phyloP scores from a whole-genome alignment of 2,797 vertebrate species.

The Molothrus ater region DNA sequence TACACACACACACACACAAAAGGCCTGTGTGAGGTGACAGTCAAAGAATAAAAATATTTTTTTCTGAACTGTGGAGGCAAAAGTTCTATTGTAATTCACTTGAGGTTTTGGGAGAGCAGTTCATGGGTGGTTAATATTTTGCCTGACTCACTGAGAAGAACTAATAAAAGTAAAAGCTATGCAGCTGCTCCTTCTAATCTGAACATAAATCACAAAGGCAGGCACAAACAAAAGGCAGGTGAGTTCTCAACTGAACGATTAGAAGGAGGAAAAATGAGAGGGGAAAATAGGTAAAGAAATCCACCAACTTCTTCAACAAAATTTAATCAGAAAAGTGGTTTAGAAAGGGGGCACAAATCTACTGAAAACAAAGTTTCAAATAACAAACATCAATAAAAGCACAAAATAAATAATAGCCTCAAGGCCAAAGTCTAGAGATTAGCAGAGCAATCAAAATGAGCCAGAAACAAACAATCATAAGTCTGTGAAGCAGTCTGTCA shows the following conservation, averaged over 20 bases:
- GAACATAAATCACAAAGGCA: constrained; percentile 44
- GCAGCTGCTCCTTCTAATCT: constrained; percentile 36
- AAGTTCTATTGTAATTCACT: background rate
- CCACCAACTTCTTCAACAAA: background rate
- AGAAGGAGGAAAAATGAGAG: background rate
- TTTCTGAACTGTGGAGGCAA: background rate
- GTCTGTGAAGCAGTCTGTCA: background rate
- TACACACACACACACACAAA: background rate
- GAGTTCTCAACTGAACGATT: background rate
- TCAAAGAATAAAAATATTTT: background rate
- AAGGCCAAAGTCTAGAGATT: constrained; percentile 62
- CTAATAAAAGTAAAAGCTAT: constrained; percentile 46
- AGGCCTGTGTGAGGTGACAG: background rate
- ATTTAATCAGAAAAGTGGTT: constrained; percentile 42
- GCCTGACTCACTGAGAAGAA: background rate
- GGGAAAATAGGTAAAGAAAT: background rate
- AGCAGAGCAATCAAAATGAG: constrained; percentile 40
- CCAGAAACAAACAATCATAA: constrained; percentile 40
- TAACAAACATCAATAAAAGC: constrained; percentile 50
- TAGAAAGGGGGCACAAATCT: background rate
- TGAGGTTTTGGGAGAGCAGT: background rate
- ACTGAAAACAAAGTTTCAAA: constrained; percentile 48
- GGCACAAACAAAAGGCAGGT: constrained; percentile 46
- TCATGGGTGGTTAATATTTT: constrained; percentile 33
- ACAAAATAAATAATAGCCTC: constrained; percentile 50